Conservation (phyloP, 2,113 vertebrate species). For the Zootoca vivipara region DNA sequence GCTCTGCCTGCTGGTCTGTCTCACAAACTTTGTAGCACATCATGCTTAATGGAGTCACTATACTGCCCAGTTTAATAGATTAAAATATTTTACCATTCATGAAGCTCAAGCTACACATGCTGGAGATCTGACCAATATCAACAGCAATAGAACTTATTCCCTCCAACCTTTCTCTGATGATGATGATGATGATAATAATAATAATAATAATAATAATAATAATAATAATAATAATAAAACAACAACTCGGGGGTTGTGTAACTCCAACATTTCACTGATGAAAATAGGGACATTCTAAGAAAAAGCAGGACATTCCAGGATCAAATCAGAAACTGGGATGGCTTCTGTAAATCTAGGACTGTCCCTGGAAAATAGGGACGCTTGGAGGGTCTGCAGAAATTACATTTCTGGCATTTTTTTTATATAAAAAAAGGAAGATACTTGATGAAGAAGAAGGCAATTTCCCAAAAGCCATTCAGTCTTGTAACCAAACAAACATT, state of each 20-base stretch:
- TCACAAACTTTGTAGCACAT: neutral
- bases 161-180: no score
- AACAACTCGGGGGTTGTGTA: no score
- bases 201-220: no score
- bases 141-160: conserved; percentile 1
- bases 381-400: neutral
- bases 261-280: no score
- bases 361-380: no score
- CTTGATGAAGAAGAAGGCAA: neutral
- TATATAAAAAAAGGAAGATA: neutral
- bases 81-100: conserved; percentile 35
- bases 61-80: conserved; percentile 28
- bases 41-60: conserved; percentile 50
- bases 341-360: no score
- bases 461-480: conserved; percentile 4
- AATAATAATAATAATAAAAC: no score
- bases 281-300: no score
- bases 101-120: conserved; percentile 18
- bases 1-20: neutral
- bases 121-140: conserved; percentile 23
- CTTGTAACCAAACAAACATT: neutral
- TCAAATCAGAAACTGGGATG: no score
- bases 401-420: neutral
- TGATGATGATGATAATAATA: no score
- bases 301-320: no score